Conservation (phyloP, 2,113 vertebrate species). For the Coregonus clupeaformis region DNA sequence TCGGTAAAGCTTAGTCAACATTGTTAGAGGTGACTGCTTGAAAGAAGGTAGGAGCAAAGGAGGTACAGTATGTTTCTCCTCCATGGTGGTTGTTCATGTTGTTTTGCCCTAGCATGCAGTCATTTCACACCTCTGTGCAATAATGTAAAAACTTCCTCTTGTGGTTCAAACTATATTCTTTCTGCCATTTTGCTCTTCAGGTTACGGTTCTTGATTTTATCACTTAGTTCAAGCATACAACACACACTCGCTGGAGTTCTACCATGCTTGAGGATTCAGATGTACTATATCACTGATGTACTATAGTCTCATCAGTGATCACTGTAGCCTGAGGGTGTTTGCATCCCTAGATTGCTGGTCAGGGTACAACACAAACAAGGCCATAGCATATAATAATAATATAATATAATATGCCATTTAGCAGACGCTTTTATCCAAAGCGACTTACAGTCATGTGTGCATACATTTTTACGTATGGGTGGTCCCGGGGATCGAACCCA, state of each 20-base stretch:
- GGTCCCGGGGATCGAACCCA: too few relatives aligned
- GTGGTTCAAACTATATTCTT: constrained; percentile 40
- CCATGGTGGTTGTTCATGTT: constrained; percentile 9
- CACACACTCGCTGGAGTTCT: constrained; percentile 54
- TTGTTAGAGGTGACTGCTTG: constrained; percentile 14
- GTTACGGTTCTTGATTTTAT: constrained; percentile 73
- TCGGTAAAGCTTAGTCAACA: constrained; percentile 32
- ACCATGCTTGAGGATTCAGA: constrained; percentile 61
- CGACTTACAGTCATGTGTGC: too few relatives aligned
- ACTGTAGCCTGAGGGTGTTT: constrained; percentile 73
- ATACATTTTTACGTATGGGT: too few relatives aligned
- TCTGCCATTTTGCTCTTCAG: constrained; percentile 58
- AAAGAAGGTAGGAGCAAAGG: neutral
- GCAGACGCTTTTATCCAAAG: too few relatives aligned
- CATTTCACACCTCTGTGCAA: constrained; percentile 24
- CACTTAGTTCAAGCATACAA: constrained; percentile 68
- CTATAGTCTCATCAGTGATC: constrained; percentile 66
- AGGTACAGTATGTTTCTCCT: constrained; percentile 29
- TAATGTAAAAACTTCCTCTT: constrained; percentile 39
- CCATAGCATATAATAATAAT: constrained; percentile 36
- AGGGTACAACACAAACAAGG: constrained; percentile 66
- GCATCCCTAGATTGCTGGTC: constrained; percentile 75
- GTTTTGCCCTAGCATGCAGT: neutral
- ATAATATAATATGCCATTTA: too few relatives aligned
- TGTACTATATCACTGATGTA: constrained; percentile 36